Base-by-base conservation (phyloP, 1,140 invertebrate genomes). In the Polyergus mexicanus region DNA sequence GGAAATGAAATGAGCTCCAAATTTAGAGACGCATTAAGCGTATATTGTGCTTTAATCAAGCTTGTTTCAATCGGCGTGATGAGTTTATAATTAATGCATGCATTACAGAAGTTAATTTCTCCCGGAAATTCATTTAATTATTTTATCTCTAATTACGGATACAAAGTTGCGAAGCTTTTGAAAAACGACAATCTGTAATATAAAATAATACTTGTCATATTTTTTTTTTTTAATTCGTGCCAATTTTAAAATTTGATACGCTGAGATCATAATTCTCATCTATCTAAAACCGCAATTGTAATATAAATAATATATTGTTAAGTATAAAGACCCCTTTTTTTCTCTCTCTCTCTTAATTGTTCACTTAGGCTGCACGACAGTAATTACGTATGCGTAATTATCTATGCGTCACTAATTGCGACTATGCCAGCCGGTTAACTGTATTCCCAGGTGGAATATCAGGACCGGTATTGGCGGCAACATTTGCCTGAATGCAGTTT, bases 341-440 rank as follows among this genome's bases (percentile, higher is more conserved):
- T n/a, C n/a, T n/a, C n/a, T n/a, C n/a, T 16, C 7, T 19, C 13
- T 44, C 16, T 69, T 41, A 19, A 58, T 56, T 19, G 8, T 56
- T 35, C 3, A 28, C 41, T 44, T 44, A 44, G 2, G 2, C 10
- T 38, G 22, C 11, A 25, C 7, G 16, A 44, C 68, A 41, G 7
- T 71, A 22, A 54, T 81, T 68, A 47, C 41, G 25, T 81, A 60
- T 35, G 54, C 38, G n/a, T 11, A 28, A 81, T 32, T 32, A 32
- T 60, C 65, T 81, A 35, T 81, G 66, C 51, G 51, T 74, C 35
- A 25, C 68, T 83, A 74, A 83, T 83, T 74, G 25, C 38, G 35
- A 60, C 68, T 72, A 11, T 60, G 38, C 25, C 74, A 58, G 38
- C 22, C 54, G 51, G n/a, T 81, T 81, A 83, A 72, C 68, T 44